phyloP scores from a whole-genome alignment of 2,113 vertebrate species.

The Cololabis saira region DNA sequence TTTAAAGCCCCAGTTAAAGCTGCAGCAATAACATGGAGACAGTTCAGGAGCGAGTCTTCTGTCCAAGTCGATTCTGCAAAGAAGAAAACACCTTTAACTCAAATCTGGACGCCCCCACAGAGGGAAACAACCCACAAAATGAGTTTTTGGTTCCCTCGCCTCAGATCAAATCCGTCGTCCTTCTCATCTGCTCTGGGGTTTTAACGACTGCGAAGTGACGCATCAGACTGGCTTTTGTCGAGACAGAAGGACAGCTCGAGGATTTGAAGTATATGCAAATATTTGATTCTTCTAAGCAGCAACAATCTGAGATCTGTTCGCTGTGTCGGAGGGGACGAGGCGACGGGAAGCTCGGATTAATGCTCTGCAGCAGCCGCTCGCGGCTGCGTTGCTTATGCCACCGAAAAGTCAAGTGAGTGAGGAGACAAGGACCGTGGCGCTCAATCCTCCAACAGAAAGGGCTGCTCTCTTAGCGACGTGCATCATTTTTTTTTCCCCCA shows the following conservation, averaged over 20 bases:
- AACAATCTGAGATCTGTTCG: slow-evolving; percentile 4
- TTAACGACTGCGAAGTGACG: slow-evolving; percentile 12
- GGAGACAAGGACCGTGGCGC: slow-evolving; percentile 22
- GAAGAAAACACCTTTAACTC: background rate
- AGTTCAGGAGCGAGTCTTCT: background rate
- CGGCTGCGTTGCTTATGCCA: slow-evolving; percentile 22
- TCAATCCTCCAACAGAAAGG: slow-evolving; percentile 33
- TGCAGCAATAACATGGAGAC: background rate
- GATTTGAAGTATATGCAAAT: background rate
- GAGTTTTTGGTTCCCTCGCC: slow-evolving; percentile 7
- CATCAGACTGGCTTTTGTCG: slow-evolving; percentile 17
- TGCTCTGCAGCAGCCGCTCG: slow-evolving; percentile 30
- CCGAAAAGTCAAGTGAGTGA: slow-evolving; percentile 35
- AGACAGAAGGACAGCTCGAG: slow-evolving; percentile 18
- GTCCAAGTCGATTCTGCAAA: background rate
- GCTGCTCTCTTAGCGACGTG: slow-evolving; percentile 33
- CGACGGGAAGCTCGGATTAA: slow-evolving; percentile 4
- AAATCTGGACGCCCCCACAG: background rate
- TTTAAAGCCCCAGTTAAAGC: slow-evolving; percentile 5
- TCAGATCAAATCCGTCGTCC: background rate
- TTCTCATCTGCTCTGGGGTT: background rate
- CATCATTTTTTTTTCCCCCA: slow-evolving; percentile 12
- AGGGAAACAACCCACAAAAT: background rate
- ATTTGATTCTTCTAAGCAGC: slow-evolving; percentile 19
- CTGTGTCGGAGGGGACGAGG: slow-evolving; percentile 17